A percentile compares a stretch with the other conserved stretches of the same genome.
Conservation (phyloP, 2,888 invertebrate species). For the Ormyrus nitidulus region DNA sequence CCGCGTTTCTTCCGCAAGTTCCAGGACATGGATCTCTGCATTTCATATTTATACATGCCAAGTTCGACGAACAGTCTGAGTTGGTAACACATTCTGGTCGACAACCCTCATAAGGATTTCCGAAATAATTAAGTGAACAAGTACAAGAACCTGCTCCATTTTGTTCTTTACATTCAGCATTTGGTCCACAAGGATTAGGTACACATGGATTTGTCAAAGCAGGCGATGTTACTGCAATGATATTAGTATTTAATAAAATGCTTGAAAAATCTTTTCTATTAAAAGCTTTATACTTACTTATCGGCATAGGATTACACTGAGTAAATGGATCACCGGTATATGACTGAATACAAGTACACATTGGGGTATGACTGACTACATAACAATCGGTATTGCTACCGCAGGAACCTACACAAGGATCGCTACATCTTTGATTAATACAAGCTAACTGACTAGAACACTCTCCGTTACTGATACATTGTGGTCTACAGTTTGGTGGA, state of each 20-base stretch:
- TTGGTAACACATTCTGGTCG: conserved; percentile 86
- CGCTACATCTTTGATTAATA: conserved; percentile 83
- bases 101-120: conserved; percentile 83
- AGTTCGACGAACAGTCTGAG: conserved; percentile 82
- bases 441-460: conserved; percentile 83
- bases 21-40: conserved; percentile 86
- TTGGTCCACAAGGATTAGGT: conserved; percentile 82
- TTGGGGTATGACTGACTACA: conserved; percentile 83
- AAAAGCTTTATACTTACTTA: conserved; percentile 35
- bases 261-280: background rate
- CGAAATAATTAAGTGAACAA: conserved; percentile 84
- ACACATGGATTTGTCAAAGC: conserved; percentile 74
- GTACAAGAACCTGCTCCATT: conserved; percentile 80
- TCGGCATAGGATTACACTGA: conserved; percentile 76
- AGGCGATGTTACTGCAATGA: conserved; percentile 76
- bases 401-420: conserved; percentile 84
- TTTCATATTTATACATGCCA: conserved; percentile 83
- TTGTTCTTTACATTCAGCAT: conserved; percentile 71
- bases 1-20: conserved; percentile 84
- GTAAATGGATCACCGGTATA: conserved; percentile 84
- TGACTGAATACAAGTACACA: conserved; percentile 80
- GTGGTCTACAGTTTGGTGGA: conserved; percentile 83
- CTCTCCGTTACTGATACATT: conserved; percentile 81
- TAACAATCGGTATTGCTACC: conserved; percentile 84
- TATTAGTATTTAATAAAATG: background rate